Conservation (phyloP, 2,888 invertebrate species). For the Cosmia trapezina region DNA sequence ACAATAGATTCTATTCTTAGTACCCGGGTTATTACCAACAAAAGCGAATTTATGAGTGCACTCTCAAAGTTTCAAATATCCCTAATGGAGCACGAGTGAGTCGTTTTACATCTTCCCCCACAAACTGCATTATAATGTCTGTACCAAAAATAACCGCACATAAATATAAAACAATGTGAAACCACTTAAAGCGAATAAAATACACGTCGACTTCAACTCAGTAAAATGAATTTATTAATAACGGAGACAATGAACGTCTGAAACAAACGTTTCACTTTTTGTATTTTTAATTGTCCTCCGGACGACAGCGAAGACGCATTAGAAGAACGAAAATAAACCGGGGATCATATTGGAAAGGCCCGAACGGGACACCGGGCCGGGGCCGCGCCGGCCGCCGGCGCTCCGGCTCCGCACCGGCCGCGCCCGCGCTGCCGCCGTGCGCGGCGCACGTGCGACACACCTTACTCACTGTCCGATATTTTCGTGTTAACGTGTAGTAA, state of each 20-base stretch:
- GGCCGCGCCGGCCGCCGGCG: constrained; percentile 55
- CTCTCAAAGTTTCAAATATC: constrained; percentile 90
- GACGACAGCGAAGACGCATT: constrained; percentile 89
- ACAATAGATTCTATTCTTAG: constrained; percentile 84
- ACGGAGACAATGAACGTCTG: constrained; percentile 91
- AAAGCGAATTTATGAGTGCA: constrained; percentile 89
- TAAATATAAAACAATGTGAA: constrained; percentile 91
- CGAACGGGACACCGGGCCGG: constrained; percentile 56
- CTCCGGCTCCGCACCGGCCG: constrained; percentile 33
- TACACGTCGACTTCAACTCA: constrained; percentile 89
- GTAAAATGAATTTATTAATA: constrained; percentile 91
- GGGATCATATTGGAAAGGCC: constrained; percentile 87
- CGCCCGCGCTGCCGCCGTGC: constrained; percentile 39
- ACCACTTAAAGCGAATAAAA: constrained; percentile 91
- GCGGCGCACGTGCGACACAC: constrained; percentile 48
- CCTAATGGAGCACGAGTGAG: constrained; percentile 89
- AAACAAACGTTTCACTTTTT: constrained; percentile 89
- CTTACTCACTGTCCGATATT: constrained; percentile 50
- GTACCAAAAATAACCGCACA: constrained; percentile 90
- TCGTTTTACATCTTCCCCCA: constrained; percentile 89
- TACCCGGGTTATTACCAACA: constrained; percentile 85
- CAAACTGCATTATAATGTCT: constrained; percentile 90
- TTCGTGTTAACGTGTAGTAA: constrained; percentile 77
- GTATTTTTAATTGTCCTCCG: constrained; percentile 90
- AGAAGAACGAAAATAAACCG: constrained; percentile 89